phyloP scores from a whole-genome alignment of 2,888 invertebrate genomes.

The Fragum sueziense region DNA sequence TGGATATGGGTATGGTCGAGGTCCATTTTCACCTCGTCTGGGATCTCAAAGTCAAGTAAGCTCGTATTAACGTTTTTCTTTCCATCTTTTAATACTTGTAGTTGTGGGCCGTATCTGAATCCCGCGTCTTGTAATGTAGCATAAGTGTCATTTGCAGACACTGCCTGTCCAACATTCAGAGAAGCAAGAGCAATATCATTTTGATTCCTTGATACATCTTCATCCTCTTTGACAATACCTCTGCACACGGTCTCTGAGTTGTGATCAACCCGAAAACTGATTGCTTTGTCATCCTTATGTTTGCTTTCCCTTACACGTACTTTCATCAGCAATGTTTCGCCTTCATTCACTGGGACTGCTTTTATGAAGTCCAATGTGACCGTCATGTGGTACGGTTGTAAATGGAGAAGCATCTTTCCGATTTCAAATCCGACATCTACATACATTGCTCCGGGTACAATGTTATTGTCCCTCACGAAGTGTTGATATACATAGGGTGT shows the following conservation, averaged over 20 bases:
- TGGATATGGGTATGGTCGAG: not conserved
- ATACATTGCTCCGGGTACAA: conserved; percentile 64
- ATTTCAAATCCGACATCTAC: conserved; percentile 60
- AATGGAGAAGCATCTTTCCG: conserved; percentile 3
- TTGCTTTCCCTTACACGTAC: not conserved
- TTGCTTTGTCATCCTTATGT: not conserved
- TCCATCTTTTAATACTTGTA: not conserved
- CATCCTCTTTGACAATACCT: not conserved
- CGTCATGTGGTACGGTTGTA: not conserved
- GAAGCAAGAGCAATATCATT: not conserved
- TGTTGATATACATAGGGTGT: conserved; percentile 65
- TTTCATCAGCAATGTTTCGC: not conserved
- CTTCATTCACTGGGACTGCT: not conserved
- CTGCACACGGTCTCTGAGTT: not conserved
- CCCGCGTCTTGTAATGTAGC: not conserved
- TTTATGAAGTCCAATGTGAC: not conserved
- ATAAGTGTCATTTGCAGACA: not conserved
- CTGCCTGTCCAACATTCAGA: not conserved
- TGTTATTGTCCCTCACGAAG: conserved; percentile 33
- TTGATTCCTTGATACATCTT: not conserved
- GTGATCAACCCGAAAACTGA: not conserved
- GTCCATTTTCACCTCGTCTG: not conserved
- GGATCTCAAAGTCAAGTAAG: not conserved
- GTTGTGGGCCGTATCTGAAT: not conserved
- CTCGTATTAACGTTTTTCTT: not conserved